phyloP scores from a whole-genome alignment of 2,113 vertebrate genomes.

The Diglossa brunneiventris region DNA sequence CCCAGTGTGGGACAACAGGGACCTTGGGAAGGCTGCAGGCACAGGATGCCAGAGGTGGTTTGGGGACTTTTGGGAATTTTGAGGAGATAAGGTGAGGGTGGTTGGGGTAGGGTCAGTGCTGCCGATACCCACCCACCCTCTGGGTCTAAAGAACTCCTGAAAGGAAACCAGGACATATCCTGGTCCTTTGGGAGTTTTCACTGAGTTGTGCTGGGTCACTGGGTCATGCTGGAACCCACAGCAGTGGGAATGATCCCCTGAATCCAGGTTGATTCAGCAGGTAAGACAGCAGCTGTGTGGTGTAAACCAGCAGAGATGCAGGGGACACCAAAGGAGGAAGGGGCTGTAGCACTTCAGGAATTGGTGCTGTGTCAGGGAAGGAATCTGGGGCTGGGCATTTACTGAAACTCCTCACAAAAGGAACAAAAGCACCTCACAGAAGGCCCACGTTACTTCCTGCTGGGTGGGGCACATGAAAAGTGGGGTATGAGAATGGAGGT shows the following conservation, averaged over 20 bases:
- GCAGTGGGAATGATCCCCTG: not conserved
- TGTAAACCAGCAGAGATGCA: fast-evolving
- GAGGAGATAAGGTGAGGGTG: not conserved
- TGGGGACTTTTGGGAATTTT: not conserved
- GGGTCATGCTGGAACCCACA: fast-evolving
- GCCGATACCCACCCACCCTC: not conserved
- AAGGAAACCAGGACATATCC: not conserved
- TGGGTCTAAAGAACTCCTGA: fast-evolving
- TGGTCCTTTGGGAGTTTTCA: not conserved
- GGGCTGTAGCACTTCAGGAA: not conserved
- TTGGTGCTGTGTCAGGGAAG: fast-evolving
- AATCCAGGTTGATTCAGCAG: fast-evolving
- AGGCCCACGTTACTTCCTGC: not conserved
- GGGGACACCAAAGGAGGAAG: not conserved
- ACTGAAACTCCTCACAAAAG: not conserved
- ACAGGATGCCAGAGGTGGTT: not conserved
- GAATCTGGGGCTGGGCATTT: not conserved
- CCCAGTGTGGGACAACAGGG: not conserved
- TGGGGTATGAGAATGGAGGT: not conserved
- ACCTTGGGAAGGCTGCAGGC: not conserved
- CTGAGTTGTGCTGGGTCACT: not conserved
- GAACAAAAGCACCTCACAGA: not conserved
- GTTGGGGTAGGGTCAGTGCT: not conserved
- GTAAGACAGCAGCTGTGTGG: not conserved
- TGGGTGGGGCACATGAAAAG: not conserved